Percentiles rank a stretch among this genome's conserved stretches.
These are phyloP conservation scores for Helarctos malayanus DNA, from an alignment of 2,797 vertebrate genomes.

Conservation along the genomic window DNA sequence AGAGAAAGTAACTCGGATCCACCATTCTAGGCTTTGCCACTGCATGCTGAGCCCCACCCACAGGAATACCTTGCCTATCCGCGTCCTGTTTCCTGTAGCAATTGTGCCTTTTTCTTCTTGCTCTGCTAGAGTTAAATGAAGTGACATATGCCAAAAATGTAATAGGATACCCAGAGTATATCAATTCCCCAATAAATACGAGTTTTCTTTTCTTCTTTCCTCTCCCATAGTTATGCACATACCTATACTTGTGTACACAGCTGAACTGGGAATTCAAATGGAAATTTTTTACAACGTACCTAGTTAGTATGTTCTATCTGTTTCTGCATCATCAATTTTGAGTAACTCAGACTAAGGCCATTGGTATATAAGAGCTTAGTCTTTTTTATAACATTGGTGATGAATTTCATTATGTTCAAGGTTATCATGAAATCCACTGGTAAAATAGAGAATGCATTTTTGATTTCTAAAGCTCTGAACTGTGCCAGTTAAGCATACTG, in stretches of 20 bases:
- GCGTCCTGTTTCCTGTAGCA: background rate
- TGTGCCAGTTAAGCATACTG: background rate
- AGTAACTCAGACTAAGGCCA: background rate
- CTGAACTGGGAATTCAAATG: background rate
- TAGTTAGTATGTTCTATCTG: background rate
- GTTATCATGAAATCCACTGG: background rate
- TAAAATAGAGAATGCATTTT: background rate
- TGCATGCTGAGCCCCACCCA: background rate
- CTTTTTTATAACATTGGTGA: background rate
- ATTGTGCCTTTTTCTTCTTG: background rate
- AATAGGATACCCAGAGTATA: background rate
- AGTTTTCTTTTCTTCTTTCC: slow-evolving; percentile 13
- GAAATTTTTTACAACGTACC: background rate
- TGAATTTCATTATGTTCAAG: slow-evolving; percentile 29
- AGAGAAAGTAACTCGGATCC: background rate
- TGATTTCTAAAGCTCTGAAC: slow-evolving; percentile 24
- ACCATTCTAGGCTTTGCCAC: background rate
- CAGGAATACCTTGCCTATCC: background rate
- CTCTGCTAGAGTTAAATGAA: background rate
- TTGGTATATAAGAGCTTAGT: background rate
- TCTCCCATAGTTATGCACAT: background rate
- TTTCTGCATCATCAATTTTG: background rate
- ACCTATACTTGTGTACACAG: background rate
- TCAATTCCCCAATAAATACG: background rate
- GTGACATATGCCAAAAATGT: background rate